phyloP scores from a whole-genome alignment of 64 coral and sea anemone species.

The Montipora foliosa region DNA sequence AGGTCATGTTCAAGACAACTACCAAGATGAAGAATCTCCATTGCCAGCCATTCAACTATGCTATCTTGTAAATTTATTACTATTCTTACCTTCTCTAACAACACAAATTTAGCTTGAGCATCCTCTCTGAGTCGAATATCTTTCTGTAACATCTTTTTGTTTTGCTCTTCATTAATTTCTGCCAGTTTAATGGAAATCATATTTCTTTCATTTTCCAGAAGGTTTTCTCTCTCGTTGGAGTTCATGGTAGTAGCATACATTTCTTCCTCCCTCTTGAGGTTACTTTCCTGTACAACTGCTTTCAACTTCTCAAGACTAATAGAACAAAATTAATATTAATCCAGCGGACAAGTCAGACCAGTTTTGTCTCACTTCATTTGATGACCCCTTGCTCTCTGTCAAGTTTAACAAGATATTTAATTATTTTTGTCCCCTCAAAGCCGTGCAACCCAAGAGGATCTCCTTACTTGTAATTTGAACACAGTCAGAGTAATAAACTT shows the following conservation, averaged over 20 bases:
- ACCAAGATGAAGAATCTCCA: too few relatives aligned
- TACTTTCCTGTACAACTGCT: slow-evolving; percentile 72
- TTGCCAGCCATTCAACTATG: too few relatives aligned
- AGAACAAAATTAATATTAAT: slow-evolving; percentile 3
- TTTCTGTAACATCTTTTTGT: slow-evolving; percentile 92
- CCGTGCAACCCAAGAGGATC: too few relatives aligned
- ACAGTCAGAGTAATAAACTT: too few relatives aligned
- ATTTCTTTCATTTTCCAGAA: slow-evolving; percentile 78
- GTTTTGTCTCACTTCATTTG: too few relatives aligned
- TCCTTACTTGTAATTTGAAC: too few relatives aligned
- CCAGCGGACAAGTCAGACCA: not conserved
- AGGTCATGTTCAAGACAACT: too few relatives aligned
- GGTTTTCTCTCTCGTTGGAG: slow-evolving; percentile 83
- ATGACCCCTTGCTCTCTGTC: too few relatives aligned
- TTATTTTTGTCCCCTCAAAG: too few relatives aligned
- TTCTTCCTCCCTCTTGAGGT: slow-evolving; percentile 84
- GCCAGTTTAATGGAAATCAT: slow-evolving; percentile 87
- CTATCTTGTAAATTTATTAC: too few relatives aligned
- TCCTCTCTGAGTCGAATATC: slow-evolving; percentile 94
- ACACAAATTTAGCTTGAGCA: slow-evolving; percentile 90
- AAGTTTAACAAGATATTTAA: too few relatives aligned
- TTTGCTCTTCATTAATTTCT: slow-evolving; percentile 96
- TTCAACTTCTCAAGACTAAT: slow-evolving; percentile 79
- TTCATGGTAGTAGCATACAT: slow-evolving; percentile 70
- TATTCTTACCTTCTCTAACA: slow-evolving; percentile 78